Evolutionary conservation across 2,888 invertebrate genomes (phyloP).

Genomic region (Catocala nupta): DNA sequence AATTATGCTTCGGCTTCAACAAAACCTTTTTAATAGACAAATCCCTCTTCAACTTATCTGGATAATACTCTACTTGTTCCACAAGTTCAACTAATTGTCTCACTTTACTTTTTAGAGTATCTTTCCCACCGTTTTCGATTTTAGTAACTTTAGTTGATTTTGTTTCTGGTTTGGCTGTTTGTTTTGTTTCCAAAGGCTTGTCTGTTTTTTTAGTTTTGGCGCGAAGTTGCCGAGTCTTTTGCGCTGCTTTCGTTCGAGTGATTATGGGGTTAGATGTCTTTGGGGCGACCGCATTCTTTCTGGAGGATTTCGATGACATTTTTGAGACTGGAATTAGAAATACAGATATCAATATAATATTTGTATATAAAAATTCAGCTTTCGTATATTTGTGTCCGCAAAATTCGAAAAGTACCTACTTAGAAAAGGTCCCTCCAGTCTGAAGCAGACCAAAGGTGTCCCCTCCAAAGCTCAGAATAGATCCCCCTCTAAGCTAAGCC

Average conservation of each 20-base stretch:
- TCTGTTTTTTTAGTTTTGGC: slow-evolving; percentile 42
- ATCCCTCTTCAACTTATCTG: slow-evolving; percentile 63
- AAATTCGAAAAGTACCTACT: no score
- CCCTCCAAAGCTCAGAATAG: no score
- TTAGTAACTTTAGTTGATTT: slow-evolving; percentile 32
- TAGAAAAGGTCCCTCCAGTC: no score
- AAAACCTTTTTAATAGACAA: slow-evolving; percentile 57
- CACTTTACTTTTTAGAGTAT: slow-evolving; percentile 28
- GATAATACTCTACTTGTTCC: slow-evolving; percentile 62
- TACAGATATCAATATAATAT: no score
- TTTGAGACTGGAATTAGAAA: slow-evolving; percentile 28
- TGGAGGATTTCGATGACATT: slow-evolving; percentile 38
- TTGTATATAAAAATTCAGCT: no score
- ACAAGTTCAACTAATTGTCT: slow-evolving; percentile 11
- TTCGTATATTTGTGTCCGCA: no score
- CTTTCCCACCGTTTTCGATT: slow-evolving; percentile 25
- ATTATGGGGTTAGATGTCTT: slow-evolving; percentile 52
- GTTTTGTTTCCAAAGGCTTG: slow-evolving; percentile 8
- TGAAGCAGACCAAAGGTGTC: no score
- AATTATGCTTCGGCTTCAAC: slow-evolving; percentile 63
- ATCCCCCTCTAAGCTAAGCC: no score
- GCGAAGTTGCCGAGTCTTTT: slow-evolving; percentile 53
- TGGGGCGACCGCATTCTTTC: slow-evolving; percentile 13
- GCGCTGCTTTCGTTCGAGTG: slow-evolving; percentile 64
- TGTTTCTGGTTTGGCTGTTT: slow-evolving; percentile 32